Base-by-base conservation (phyloP, 2,797 vertebrate species). In the Labeo calbasu region DNA sequence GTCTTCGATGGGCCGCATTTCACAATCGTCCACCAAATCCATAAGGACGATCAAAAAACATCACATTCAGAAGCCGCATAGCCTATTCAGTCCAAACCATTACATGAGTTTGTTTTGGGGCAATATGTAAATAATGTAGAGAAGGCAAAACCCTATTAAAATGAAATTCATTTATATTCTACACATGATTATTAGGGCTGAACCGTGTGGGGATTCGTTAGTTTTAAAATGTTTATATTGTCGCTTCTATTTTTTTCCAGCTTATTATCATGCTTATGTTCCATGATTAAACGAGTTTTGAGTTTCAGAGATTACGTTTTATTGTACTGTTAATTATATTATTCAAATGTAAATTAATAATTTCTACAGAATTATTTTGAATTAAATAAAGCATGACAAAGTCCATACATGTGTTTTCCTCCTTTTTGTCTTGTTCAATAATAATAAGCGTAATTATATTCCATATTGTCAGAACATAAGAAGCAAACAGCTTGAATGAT, bases 331-430 rank as follows among this genome's bases (percentile, higher is more conserved):
- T 93, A 93, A 94, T 94, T 92, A 94, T 95, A 94, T 94, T 94
- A 94, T 94, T 93, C 90, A 91, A 91, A 93, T 96, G 95, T 95
- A 95, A 92, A 96, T 96, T 95, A 89, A 88, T 92, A 91, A 94
- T 96, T 96, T 96, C 91, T 95, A 96, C 95, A 94, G 91, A 95
- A 95, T 93, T 96, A 96, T 96, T 96, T 88, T 96, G 95, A 95
- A 96, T 95, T 95, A 96, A 93, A 93, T 92, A 92, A 96, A 96
- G 95, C 95, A 96, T 96, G 95, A 90, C 86, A 91, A 93, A 94
- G 90, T 92, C 89, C 77, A 13, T 8, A 59, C 81, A 19, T 85
- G 82, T 90, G 63, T 86, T 86, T 87, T 19, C 43, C 13, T 63
- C 13, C n/a, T 73, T 36, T 3, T 59, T 63, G 36, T 32, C 36